Evolutionary conservation across 2,888 invertebrate genomes (phyloP).

Genomic region (Clivina fossor): DNA sequence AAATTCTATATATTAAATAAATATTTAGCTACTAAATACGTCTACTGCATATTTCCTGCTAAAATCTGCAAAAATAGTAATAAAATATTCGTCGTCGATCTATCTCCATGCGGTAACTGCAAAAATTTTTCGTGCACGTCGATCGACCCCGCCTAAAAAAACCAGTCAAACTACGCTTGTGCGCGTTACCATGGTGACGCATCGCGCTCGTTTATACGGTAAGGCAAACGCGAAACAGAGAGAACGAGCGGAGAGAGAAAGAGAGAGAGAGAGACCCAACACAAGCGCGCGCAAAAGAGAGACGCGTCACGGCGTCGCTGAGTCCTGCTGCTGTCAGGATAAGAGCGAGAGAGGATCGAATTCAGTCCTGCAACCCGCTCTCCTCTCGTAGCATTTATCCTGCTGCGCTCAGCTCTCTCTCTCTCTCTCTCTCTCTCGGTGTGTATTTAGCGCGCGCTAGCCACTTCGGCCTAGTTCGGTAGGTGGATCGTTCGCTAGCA

Average conservation of each 20-base stretch:
- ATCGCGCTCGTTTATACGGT: conserved; percentile 39
- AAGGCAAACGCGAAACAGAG: conserved; percentile 2
- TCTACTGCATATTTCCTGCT: background rate
- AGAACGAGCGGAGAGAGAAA: conserved; percentile 16
- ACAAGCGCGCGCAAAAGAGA: background rate
- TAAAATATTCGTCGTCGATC: too few species aligned
- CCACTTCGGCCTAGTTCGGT: background rate
- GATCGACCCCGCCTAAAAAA: conserved; percentile 31
- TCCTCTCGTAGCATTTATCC: too few species aligned
- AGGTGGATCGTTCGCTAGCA: conserved; percentile 1
- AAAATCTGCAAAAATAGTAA: background rate
- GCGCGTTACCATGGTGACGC: conserved; percentile 48
- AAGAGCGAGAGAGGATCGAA: conserved; percentile 22
- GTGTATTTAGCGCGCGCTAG: background rate
- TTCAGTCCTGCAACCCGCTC: conserved; percentile 5
- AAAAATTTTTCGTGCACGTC: conserved; percentile 5
- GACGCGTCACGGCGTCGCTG: conserved; percentile 12
- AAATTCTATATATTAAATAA: too few species aligned
- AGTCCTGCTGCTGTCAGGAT: too few species aligned
- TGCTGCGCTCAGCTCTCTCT: conserved; percentile 14
- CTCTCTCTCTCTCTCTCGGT: background rate
- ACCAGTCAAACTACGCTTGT: conserved; percentile 24
- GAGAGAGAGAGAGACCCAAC: background rate
- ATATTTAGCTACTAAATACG: background rate
- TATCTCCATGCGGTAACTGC: too few species aligned